These are phyloP conservation scores for Olivierus martensii DNA, from an alignment of 1,140 invertebrate species.

Conservation along the genomic window DNA sequence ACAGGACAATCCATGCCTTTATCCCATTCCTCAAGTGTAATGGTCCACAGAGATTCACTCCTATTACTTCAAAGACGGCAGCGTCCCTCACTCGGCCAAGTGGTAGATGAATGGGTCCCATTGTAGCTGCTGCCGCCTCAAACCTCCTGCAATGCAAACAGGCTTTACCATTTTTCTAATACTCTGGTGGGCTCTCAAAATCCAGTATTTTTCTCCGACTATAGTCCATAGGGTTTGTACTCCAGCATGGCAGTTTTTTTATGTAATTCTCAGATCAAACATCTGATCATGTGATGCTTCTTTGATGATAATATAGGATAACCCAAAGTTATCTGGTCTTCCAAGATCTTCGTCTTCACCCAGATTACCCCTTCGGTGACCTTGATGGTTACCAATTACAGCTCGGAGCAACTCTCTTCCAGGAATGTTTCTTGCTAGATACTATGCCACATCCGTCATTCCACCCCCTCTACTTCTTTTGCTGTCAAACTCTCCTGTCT, in stretches of 20 bases:
- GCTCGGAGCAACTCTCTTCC: background rate
- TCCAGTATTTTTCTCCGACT: constrained; percentile 4
- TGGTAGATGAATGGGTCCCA: background rate
- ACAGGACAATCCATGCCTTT: constrained; percentile 32
- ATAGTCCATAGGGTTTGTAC: background rate
- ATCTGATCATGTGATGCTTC: background rate
- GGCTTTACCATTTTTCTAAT: background rate
- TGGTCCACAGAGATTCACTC: background rate
- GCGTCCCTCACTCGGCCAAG: background rate
- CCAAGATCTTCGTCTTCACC: background rate
- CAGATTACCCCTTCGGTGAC: background rate
- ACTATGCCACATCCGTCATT: background rate
- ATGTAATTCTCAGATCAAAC: background rate
- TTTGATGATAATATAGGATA: background rate
- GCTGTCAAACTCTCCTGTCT: background rate
- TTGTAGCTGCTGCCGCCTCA: background rate
- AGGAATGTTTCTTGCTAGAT: background rate
- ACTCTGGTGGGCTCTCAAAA: background rate
- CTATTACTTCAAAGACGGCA: background rate
- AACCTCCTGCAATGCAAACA: constrained; percentile 1
- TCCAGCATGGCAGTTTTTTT: background rate
- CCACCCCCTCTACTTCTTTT: background rate
- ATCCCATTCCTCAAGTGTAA: constrained; percentile 24
- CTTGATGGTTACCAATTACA: background rate
- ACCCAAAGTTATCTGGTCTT: background rate